Evolutionary conservation across 2,888 invertebrate species (phyloP).

Genomic region (Liopterus haemorrhoidalis): DNA sequence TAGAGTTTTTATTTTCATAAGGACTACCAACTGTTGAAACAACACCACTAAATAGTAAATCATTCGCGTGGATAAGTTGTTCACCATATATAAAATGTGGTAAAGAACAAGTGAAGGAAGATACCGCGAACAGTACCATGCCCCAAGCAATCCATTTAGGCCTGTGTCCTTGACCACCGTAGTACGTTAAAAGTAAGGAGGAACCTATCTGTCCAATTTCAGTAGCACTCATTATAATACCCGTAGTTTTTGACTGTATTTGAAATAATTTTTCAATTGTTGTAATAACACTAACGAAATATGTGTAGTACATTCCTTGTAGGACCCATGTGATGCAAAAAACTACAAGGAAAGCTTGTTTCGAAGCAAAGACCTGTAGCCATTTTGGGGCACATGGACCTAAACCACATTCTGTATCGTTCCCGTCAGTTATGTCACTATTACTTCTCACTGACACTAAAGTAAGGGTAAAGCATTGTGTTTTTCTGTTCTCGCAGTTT

Average conservation of each 20-base stretch:
- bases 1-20: conserved; percentile 30
- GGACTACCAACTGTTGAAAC: conserved; percentile 35
- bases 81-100: conserved; percentile 83
- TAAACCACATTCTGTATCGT: conserved; percentile 67
- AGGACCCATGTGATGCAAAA: conserved; percentile 83
- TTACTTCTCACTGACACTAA: conserved; percentile 33
- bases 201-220: conserved; percentile 92
- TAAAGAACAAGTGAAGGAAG: conserved; percentile 78
- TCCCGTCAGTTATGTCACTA: conserved; percentile 42
- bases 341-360: conserved; percentile 80
- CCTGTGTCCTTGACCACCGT: conserved; percentile 85
- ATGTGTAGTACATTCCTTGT: conserved; percentile 89
- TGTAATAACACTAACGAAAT: conserved; percentile 89
- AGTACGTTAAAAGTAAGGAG: conserved; percentile 78
- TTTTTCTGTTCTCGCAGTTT: no score
- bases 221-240: conserved; percentile 81
- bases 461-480: no score
- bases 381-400: conserved; percentile 71
- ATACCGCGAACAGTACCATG: conserved; percentile 80
- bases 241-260: conserved; percentile 86
- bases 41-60: conserved; percentile 43
- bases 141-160: conserved; percentile 92
- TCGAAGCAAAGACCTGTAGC: conserved; percentile 75
- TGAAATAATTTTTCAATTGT: conserved; percentile 89
- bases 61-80: conserved; percentile 57